Evolutionary conservation across 2,113 vertebrate genomes (phyloP).

Genomic region (Indicator indicator): DNA sequence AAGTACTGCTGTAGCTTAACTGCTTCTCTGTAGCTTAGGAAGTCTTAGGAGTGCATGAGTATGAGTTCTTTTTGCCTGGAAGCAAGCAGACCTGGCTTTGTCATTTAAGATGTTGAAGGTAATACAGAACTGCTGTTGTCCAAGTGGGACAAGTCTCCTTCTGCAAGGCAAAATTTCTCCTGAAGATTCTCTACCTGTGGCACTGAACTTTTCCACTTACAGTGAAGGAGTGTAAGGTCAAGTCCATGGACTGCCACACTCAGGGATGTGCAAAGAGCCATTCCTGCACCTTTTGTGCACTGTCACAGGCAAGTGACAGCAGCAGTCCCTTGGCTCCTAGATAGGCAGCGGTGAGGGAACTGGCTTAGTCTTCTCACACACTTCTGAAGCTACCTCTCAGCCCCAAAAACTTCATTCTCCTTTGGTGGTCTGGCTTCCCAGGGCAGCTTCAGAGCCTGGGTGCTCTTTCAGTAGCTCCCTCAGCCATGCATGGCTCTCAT

Average conservation of each 20-base stretch:
- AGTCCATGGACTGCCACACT: fast-evolving
- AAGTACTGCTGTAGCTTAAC: background rate
- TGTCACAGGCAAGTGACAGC: background rate
- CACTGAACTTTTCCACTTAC: background rate
- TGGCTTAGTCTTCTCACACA: background rate
- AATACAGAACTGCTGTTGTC: background rate
- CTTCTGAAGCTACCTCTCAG: background rate
- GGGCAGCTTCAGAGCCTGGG: background rate
- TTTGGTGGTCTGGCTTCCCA: background rate
- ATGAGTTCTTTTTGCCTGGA: background rate
- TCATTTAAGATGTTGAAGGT: background rate
- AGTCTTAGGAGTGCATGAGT: background rate
- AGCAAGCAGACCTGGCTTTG: background rate
- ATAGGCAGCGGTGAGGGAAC: background rate
- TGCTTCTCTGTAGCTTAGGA: background rate
- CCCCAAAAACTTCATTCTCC: background rate
- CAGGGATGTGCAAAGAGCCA: background rate
- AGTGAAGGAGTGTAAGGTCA: background rate
- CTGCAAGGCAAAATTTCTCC: background rate
- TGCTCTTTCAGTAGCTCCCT: background rate
- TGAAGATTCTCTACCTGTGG: background rate
- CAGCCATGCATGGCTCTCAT: background rate
- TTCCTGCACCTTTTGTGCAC: background rate
- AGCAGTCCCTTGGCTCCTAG: background rate
- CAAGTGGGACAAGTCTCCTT: background rate